These are phyloP conservation scores for Scytalopus superciliaris DNA, from an alignment of 2,113 vertebrate species.

Conservation along the genomic window DNA sequence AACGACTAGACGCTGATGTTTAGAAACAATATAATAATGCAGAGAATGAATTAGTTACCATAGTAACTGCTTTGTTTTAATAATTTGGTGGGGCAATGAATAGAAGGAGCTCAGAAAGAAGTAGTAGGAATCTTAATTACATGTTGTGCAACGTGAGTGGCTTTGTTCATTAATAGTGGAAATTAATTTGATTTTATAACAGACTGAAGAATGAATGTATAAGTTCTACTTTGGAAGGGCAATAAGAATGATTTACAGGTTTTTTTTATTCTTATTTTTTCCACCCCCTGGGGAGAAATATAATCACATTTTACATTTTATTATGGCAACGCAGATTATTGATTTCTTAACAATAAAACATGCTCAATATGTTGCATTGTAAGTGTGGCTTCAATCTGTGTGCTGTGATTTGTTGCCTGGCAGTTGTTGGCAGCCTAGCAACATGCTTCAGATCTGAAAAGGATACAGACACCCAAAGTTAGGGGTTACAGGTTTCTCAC, in stretches of 20 bases:
- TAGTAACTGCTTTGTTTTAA: constrained; percentile 72
- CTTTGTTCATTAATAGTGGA: constrained; percentile 52
- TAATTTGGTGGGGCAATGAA: constrained; percentile 61
- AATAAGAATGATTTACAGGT: not conserved
- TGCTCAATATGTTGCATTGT: not conserved
- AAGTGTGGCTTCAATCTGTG: not conserved
- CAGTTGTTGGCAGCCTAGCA: constrained; percentile 62
- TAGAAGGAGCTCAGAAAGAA: constrained; percentile 46
- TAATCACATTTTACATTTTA: constrained; percentile 21
- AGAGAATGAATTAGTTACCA: constrained; percentile 68
- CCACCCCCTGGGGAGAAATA: not conserved
- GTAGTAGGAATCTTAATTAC: constrained; percentile 65
- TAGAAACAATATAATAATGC: constrained; percentile 64
- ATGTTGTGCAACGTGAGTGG: not conserved
- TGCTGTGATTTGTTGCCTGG: constrained; percentile 55
- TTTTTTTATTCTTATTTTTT: not conserved
- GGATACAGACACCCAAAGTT: not conserved
- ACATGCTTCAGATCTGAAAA: not conserved
- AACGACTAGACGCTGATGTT: constrained; percentile 23
- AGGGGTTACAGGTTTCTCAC: not conserved
- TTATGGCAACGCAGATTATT: constrained; percentile 13
- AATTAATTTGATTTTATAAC: constrained; percentile 60
- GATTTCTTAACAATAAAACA: constrained; percentile 45
- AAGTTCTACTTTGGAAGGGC: not conserved
- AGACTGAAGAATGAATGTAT: not conserved